Percentiles rank a stretch among this genome's conserved stretches.
phyloP scores from a whole-genome alignment of 92 coral and sea anemone species.

The Blastomussa wellsi region DNA sequence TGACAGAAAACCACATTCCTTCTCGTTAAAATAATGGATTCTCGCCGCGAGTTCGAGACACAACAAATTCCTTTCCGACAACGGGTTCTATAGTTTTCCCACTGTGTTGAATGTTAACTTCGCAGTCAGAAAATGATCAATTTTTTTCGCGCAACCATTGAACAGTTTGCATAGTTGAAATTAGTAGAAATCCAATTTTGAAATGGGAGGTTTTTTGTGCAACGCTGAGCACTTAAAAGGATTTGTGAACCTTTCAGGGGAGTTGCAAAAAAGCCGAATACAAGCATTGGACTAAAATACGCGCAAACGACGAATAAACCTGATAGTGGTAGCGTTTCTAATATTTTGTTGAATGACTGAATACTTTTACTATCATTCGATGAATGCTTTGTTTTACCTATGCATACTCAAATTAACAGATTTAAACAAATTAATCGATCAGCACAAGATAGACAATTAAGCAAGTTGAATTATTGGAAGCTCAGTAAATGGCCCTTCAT shows the following conservation, averaged over 20 bases:
- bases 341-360: neutral
- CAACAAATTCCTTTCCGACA: neutral
- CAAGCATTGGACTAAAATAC: neutral
- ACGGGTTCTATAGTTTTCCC: slow-evolving; percentile 6
- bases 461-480: no score
- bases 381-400: no score
- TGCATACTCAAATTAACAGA: no score
- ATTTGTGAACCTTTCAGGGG: neutral
- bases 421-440: neutral
- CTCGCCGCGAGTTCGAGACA: neutral
- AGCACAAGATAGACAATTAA: neutral
- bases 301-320: neutral
- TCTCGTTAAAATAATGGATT: slow-evolving; percentile 4
- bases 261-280: neutral
- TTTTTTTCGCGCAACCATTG: neutral
- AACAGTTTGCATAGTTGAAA: slow-evolving; percentile 5
- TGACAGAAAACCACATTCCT: slow-evolving; percentile 25
- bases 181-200: neutral
- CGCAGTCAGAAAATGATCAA: neutral
- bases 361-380: neutral
- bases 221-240: neutral
- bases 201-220: neutral
- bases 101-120: slow-evolving; percentile 7
- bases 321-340: neutral
- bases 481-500: neutral